Conservation (phyloP, 2,888 invertebrate genomes). For the Steromphala cineraria region DNA sequence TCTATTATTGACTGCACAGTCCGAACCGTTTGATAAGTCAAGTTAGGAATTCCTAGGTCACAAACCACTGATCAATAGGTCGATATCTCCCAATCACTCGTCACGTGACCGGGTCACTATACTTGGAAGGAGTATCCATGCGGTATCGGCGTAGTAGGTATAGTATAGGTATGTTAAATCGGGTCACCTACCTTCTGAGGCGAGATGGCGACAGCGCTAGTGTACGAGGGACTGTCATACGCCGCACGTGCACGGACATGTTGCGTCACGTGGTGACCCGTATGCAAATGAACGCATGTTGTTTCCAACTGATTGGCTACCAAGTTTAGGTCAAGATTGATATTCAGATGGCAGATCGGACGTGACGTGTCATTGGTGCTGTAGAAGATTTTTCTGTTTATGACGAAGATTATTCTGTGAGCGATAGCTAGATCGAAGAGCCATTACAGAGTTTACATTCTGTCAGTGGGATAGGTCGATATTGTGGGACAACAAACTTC, state of each 20-base stretch:
- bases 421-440: neutral
- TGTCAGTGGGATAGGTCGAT: neutral
- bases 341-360: neutral
- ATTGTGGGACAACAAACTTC: neutral
- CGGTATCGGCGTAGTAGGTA: neutral
- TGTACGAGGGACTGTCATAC: neutral
- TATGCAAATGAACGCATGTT: conserved; percentile 12
- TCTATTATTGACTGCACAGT: neutral
- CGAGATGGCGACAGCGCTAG: neutral
- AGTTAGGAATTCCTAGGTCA: conserved; percentile 10
- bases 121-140: neutral
- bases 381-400: neutral
- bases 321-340: neutral
- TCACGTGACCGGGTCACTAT: neutral
- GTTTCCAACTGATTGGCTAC: neutral
- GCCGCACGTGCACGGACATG: conserved; percentile 6
- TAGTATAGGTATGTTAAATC: neutral
- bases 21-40: conserved; percentile 4
- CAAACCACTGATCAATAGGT: conserved; percentile 1
- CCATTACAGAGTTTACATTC: too few relatives aligned
- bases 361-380: neutral
- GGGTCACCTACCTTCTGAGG: neutral
- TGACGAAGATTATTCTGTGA: neutral
- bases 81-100: neutral
- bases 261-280: conserved; percentile 4